Evolutionary conservation across 2,113 vertebrate species (phyloP).

Genomic region (Apodemus sylvaticus): DNA sequence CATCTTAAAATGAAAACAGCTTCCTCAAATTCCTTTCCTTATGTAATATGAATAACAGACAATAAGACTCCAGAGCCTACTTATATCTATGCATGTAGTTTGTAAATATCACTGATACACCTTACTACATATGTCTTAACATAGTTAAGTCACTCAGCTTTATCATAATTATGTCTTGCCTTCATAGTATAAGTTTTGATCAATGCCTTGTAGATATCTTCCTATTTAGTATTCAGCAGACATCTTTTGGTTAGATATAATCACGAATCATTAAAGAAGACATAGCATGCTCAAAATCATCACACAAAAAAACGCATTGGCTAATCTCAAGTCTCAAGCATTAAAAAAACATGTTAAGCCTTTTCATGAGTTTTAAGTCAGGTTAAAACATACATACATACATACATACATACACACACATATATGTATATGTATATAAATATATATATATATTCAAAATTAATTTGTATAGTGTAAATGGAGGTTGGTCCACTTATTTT

Average conservation of each 20-base stretch:
- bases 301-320: conserved; percentile 9
- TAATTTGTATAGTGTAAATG: not conserved
- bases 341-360: not conserved
- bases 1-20: not conserved
- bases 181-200: conserved; percentile 25
- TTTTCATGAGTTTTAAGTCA: conserved; percentile 13
- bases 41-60: not conserved
- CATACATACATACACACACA: no score
- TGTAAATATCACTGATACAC: not conserved
- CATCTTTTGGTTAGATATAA: not conserved
- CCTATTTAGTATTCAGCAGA: not conserved
- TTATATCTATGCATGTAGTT: not conserved
- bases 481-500: not conserved
- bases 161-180: not conserved
- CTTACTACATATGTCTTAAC: not conserved
- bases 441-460: not conserved
- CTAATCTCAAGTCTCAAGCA: not conserved
- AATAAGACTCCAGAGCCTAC: not conserved
- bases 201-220: not conserved
- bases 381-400: not conserved
- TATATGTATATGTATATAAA: no score
- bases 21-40: not conserved
- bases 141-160: not conserved
- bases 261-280: not conserved
- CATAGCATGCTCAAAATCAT: not conserved